phyloP scores from a whole-genome alignment of 2,797 vertebrate genomes.

The Lepus townsendii region DNA sequence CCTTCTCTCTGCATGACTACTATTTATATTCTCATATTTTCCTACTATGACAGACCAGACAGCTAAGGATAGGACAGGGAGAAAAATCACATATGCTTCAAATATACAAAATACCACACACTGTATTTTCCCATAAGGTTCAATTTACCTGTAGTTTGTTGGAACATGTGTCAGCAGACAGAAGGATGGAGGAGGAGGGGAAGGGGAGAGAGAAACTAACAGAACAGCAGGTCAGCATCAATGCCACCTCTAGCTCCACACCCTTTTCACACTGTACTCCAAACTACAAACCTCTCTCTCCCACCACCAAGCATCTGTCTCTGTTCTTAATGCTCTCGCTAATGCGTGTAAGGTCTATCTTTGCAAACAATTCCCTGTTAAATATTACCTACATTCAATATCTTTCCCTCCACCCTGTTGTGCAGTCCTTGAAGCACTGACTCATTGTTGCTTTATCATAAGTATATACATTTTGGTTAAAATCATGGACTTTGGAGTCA shows the following conservation, averaged over 20 bases:
- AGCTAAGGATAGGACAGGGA: background rate
- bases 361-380: constrained; percentile 62
- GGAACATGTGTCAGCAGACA: background rate
- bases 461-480: constrained; percentile 64
- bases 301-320: background rate
- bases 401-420: constrained; percentile 43
- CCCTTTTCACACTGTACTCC: background rate
- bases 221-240: background rate
- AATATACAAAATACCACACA: background rate
- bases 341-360: background rate
- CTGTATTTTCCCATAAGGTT: constrained; percentile 9
- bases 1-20: background rate
- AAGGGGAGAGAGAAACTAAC: background rate
- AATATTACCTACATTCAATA: constrained; percentile 66
- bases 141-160: background rate
- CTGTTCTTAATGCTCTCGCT: background rate
- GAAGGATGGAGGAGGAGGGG: background rate
- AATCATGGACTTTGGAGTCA: constrained; percentile 73
- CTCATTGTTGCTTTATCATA: constrained; percentile 58
- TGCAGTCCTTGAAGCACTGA: constrained; percentile 48
- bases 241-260: rapidly evolving
- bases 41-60: background rate
- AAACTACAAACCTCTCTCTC: too few relatives aligned
- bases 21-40: background rate
- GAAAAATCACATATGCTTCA: constrained; percentile 8